Evolutionary conservation across 2,888 invertebrate species (phyloP).

Genomic region (Spodoptera exigua): DNA sequence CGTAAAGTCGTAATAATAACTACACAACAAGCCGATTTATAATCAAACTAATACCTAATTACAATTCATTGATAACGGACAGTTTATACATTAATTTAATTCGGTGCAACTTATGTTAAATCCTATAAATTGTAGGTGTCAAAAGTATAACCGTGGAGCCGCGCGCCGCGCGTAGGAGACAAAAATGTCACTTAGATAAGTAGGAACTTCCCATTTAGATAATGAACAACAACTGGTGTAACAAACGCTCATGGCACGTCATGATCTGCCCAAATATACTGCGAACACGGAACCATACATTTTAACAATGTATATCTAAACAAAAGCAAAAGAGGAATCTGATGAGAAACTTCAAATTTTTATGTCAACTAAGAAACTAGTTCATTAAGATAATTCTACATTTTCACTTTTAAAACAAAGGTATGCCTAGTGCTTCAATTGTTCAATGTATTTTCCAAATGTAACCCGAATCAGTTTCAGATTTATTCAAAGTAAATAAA

Average conservation of each 20-base stretch:
- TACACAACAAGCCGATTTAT: slow-evolving; percentile 9
- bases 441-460: too few relatives aligned
- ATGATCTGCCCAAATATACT: slow-evolving; percentile 43
- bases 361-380: background rate
- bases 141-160: slow-evolving; percentile 26
- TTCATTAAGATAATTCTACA: background rate
- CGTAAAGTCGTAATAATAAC: slow-evolving; percentile 7
- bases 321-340: too few relatives aligned
- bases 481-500: slow-evolving; percentile 18
- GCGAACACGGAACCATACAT: slow-evolving; percentile 20
- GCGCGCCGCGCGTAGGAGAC: slow-evolving; percentile 65
- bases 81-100: slow-evolving; percentile 7
- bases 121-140: background rate
- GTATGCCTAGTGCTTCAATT: background rate
- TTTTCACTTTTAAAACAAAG: background rate
- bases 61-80: background rate
- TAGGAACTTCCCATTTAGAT: slow-evolving; percentile 80
- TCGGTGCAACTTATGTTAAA: background rate
- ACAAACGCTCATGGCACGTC: slow-evolving; percentile 37
- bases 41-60: background rate
- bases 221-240: slow-evolving; percentile 64
- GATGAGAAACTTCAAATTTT: too few relatives aligned
- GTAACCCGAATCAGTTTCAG: background rate
- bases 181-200: slow-evolving; percentile 79
- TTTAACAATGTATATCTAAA: too few relatives aligned